These are phyloP conservation scores for Macropodus opercularis DNA, from an alignment of 2,797 vertebrate genomes.

Conservation along the genomic window DNA sequence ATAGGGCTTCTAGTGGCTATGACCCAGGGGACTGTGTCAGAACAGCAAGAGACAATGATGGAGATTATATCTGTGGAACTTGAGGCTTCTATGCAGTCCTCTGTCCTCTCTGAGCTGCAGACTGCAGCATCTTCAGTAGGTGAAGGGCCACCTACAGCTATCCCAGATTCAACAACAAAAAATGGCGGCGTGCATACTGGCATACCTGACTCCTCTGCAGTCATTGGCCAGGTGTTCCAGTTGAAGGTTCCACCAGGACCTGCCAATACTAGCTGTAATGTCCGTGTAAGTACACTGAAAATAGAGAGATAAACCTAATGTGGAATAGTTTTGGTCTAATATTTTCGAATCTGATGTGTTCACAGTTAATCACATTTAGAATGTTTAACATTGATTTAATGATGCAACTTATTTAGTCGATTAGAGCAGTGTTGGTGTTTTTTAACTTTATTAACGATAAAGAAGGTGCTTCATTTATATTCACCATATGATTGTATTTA, in stretches of 20 bases:
- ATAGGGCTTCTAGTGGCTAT: constrained; percentile 80
- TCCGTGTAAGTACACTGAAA: constrained; percentile 67
- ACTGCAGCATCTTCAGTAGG: constrained; percentile 70
- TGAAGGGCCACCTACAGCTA: constrained; percentile 69
- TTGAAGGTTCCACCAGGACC: constrained; percentile 84
- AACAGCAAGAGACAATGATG: constrained; percentile 80
- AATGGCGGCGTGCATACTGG: constrained; percentile 71
- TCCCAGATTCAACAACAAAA: constrained; percentile 61
- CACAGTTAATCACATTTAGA: neutral
- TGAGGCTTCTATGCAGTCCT: constrained; percentile 96
- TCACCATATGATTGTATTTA: neutral
- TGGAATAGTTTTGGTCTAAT: neutral
- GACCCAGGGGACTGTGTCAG: constrained; percentile 80
- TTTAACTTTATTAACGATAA: too few species aligned
- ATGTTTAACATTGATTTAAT: constrained; percentile 3
- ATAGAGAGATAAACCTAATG: neutral
- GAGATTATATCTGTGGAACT: constrained; percentile 89
- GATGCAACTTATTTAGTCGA: neutral
- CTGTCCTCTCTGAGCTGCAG: constrained; percentile 86
- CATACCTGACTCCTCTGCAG: constrained; percentile 90
- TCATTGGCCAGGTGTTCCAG: constrained; percentile 91
- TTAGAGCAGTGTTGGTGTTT: neutral
- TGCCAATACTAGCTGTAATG: constrained; percentile 65
- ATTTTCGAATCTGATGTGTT: neutral
- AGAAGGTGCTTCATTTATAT: neutral